Evolutionary conservation across 2,797 vertebrate species (phyloP).

Genomic region (Dryobates pubescens): DNA sequence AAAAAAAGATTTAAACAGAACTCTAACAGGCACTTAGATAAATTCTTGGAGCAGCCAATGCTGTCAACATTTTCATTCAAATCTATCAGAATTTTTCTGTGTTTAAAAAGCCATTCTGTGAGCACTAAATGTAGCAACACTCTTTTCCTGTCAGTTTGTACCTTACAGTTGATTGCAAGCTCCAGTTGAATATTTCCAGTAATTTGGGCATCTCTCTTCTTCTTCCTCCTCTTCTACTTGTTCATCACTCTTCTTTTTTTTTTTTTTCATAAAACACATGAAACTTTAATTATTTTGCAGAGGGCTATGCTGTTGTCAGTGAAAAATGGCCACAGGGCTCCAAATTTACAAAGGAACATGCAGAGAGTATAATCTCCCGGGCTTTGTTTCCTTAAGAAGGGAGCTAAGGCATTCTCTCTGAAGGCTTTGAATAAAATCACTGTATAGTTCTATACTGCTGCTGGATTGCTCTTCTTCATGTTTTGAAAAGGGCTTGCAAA

Average conservation of each 20-base stretch:
- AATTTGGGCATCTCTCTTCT: neutral
- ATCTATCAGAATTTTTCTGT: neutral
- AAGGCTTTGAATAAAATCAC: neutral
- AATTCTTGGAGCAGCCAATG: neutral
- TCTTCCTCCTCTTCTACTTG: neutral
- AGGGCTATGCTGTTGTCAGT: neutral
- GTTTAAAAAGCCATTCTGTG: neutral
- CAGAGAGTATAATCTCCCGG: neutral
- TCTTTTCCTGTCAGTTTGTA: neutral
- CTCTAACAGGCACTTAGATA: neutral
- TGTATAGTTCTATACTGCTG: neutral
- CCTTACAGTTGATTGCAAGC: neutral
- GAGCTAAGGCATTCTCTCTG: neutral
- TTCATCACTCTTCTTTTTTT: neutral
- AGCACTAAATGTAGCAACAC: neutral
- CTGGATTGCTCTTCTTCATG: neutral
- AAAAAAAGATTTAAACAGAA: neutral
- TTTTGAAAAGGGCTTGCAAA: neutral
- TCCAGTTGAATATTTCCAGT: neutral
- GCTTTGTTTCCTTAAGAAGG: neutral
- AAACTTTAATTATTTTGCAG: neutral
- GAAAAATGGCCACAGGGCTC: neutral
- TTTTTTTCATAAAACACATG: neutral
- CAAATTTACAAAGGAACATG: neutral
- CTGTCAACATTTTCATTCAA: rapidly evolving